Percentiles rank a stretch among this genome's conserved stretches.
Conservation (phyloP, 2,113 vertebrate genomes). For the Neopipo cinnamomea region DNA sequence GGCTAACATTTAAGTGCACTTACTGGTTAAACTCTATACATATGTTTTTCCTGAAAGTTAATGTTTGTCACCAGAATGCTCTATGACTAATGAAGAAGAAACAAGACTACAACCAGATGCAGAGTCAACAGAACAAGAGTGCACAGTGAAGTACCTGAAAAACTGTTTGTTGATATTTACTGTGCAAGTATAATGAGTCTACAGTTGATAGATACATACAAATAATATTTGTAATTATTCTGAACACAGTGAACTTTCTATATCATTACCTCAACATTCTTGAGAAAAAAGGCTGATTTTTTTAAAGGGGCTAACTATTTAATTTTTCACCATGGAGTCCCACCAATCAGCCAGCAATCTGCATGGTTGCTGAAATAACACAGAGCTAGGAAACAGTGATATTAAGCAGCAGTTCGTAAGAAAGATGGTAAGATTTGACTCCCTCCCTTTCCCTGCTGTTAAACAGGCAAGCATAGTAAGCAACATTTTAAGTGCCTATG, state of each 20-base stretch:
- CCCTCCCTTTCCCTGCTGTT: neutral
- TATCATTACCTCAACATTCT: neutral
- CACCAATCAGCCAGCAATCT: neutral
- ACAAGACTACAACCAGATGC: neutral
- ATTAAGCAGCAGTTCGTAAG: neutral
- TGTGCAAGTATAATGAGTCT: neutral
- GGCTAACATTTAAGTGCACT: neutral
- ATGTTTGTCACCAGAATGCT: neutral
- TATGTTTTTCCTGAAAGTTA: neutral
- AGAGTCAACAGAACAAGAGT: neutral
- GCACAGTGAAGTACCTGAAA: neutral
- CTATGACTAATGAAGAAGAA: neutral
- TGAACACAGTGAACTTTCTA: neutral
- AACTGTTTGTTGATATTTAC: neutral
- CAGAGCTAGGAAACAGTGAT: neutral
- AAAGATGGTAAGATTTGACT: neutral
- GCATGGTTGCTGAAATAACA: neutral
- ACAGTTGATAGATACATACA: neutral
- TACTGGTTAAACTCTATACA: neutral
- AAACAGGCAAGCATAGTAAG: neutral
- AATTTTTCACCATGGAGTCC: neutral
- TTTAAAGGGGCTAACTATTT: neutral
- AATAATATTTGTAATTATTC: neutral
- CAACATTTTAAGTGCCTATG: neutral
- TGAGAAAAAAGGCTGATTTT: neutral